Percentiles rank a stretch among this genome's conserved stretches.
These are phyloP conservation scores for Neosilurus mollespiculum DNA, from an alignment of 2,797 vertebrate genomes.

Conservation along the genomic window DNA sequence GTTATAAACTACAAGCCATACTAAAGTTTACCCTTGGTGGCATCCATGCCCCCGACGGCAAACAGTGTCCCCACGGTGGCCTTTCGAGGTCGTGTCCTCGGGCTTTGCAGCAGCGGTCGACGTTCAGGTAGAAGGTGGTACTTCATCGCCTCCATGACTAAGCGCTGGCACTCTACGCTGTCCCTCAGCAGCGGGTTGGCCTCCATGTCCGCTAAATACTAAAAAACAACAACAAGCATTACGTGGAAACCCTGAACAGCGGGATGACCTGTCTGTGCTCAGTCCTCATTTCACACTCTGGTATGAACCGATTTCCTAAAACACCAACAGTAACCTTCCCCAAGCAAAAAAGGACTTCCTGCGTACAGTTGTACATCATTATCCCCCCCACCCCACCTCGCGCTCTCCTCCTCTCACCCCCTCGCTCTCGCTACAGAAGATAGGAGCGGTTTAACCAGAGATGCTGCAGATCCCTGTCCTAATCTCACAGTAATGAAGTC, in stretches of 20 bases:
- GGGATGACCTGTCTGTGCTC: too few species aligned
- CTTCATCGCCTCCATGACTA: constrained; percentile 99
- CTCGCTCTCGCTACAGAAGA: constrained; percentile 3
- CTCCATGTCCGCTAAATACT: constrained; percentile 94
- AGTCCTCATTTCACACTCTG: background rate
- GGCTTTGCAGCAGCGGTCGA: constrained; percentile 90
- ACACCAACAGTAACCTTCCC: background rate
- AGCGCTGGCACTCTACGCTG: constrained; percentile 94
- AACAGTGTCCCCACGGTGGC: constrained; percentile 94
- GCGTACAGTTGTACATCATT: constrained; percentile 15
- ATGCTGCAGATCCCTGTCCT: background rate
- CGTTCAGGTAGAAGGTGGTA: constrained; percentile 96
- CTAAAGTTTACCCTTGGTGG: constrained; percentile 85
- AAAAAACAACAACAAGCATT: constrained; percentile 3
- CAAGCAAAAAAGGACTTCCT: background rate
- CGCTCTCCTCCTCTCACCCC: constrained; percentile 6
- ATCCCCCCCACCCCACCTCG: constrained; percentile 19
- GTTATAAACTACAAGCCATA: background rate
- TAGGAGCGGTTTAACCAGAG: constrained; percentile 35
- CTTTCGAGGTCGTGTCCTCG: constrained; percentile 93
- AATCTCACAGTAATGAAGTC: constrained; percentile 37
- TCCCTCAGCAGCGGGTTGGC: constrained; percentile 87
- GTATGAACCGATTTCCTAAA: background rate
- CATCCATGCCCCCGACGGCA: constrained; percentile 96
- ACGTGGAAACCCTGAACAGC: background rate